Conservation (phyloP, 2,888 invertebrate species). For the Cepaea hortensis region DNA sequence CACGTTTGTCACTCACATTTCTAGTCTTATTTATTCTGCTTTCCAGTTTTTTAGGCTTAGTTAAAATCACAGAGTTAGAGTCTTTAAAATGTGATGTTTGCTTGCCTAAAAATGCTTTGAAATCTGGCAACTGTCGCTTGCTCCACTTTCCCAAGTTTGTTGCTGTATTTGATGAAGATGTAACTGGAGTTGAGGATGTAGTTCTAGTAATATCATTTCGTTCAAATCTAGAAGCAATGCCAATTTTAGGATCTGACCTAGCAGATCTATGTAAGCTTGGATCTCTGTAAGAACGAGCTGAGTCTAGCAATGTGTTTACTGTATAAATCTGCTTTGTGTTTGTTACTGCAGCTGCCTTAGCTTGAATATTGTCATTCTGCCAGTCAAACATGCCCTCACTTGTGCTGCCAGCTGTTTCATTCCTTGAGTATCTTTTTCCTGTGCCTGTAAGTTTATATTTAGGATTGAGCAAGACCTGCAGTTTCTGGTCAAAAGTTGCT, state of each 20-base stretch:
- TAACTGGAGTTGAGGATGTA: conserved; percentile 25
- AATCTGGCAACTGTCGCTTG: conserved; percentile 44
- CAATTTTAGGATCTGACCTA: conserved; percentile 69
- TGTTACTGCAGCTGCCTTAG: background rate
- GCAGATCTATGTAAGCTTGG: conserved; percentile 70
- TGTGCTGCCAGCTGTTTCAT: conserved; percentile 39
- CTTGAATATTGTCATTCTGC: conserved; percentile 6
- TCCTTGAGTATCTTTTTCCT: conserved; percentile 35
- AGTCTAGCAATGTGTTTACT: conserved; percentile 28
- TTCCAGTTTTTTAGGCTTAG: conserved; percentile 52
- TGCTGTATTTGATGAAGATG: conserved; percentile 6
- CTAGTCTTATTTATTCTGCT: background rate
- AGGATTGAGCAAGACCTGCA: conserved; percentile 69
- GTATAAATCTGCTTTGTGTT: conserved; percentile 25
- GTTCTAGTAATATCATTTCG: conserved; percentile 52
- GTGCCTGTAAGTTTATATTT: conserved; percentile 61
- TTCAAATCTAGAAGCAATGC: conserved; percentile 73
- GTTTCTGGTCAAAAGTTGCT: conserved; percentile 72
- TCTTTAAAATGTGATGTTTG: conserved; percentile 5
- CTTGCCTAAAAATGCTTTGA: conserved; percentile 42
- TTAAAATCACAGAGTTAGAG: conserved; percentile 41
- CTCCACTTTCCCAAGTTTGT: background rate
- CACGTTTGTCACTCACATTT: background rate
- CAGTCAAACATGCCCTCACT: background rate
- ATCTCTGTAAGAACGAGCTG: conserved; percentile 60